Conservation (phyloP, 2,113 vertebrate species). For the Rissa tridactyla region DNA sequence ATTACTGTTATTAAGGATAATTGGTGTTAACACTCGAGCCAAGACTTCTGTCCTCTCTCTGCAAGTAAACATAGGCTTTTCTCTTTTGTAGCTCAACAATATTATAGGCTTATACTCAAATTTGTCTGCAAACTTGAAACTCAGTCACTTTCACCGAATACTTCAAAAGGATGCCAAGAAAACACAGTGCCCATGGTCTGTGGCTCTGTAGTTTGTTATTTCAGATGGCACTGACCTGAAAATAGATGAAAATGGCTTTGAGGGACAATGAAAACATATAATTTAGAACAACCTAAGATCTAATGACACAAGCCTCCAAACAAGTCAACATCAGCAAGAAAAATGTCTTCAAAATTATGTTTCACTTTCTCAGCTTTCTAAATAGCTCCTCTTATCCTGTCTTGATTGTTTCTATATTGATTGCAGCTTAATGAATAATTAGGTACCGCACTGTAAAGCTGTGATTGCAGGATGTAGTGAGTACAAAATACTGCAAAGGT, state of each 20-base stretch:
- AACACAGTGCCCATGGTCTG: neutral
- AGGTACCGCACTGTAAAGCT: neutral
- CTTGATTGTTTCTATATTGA: neutral
- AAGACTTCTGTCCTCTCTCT: neutral
- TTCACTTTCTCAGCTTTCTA: neutral
- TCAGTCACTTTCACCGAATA: neutral
- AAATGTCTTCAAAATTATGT: neutral
- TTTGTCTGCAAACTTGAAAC: neutral
- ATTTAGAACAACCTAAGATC: neutral
- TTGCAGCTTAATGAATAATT: neutral
- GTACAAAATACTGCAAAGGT: neutral
- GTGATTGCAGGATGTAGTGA: neutral
- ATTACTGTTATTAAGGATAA: slow-evolving; percentile 31
- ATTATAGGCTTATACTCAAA: neutral
- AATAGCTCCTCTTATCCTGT: neutral
- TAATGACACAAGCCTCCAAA: neutral
- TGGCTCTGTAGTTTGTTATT: neutral
- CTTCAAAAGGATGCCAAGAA: neutral
- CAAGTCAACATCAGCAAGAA: neutral
- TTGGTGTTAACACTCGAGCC: neutral
- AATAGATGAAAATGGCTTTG: neutral
- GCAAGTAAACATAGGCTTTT: neutral
- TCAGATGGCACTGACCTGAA: neutral
- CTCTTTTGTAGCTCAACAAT: neutral
- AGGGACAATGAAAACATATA: neutral